phyloP scores from a whole-genome alignment of 2,113 vertebrate genomes.

The Chamaea fasciata region DNA sequence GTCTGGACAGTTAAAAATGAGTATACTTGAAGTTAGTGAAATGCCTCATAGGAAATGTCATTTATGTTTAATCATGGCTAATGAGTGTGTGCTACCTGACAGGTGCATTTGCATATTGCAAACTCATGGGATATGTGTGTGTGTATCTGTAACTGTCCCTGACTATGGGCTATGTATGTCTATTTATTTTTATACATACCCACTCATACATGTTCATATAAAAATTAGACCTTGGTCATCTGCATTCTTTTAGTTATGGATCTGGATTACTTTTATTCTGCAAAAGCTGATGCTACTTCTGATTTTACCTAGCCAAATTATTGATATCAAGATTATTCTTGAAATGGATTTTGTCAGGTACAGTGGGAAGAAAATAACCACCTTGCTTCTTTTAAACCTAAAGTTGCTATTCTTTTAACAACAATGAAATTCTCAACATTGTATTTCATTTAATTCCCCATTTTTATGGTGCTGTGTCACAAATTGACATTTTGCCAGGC shows the following conservation, averaged over 20 bases:
- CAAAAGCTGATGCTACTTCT: not conserved
- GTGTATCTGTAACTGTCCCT: not conserved
- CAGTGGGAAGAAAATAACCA: not conserved
- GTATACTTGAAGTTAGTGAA: not conserved
- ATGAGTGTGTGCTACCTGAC: not conserved
- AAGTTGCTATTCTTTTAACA: not conserved
- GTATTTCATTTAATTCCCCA: not conserved
- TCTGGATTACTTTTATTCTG: not conserved
- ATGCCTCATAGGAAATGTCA: not conserved
- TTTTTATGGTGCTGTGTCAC: not conserved
- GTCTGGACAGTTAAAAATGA: not conserved
- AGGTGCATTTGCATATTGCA: not conserved
- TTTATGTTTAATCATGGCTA: not conserved
- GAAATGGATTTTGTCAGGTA: not conserved
- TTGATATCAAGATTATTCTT: not conserved
- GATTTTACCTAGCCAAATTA: not conserved
- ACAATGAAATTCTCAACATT: not conserved
- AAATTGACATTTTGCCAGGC: not conserved
- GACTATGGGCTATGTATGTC: not conserved
- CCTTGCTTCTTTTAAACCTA: not conserved
- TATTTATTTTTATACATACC: not conserved
- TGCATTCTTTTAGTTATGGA: not conserved
- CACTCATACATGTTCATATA: not conserved
- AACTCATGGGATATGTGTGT: not conserved
- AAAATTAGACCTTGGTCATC: not conserved